Percentiles rank a stretch among this genome's conserved stretches.
Evolutionary conservation across 2,113 vertebrate species (phyloP).

Genomic region (Deroptyus accipitrinus): DNA sequence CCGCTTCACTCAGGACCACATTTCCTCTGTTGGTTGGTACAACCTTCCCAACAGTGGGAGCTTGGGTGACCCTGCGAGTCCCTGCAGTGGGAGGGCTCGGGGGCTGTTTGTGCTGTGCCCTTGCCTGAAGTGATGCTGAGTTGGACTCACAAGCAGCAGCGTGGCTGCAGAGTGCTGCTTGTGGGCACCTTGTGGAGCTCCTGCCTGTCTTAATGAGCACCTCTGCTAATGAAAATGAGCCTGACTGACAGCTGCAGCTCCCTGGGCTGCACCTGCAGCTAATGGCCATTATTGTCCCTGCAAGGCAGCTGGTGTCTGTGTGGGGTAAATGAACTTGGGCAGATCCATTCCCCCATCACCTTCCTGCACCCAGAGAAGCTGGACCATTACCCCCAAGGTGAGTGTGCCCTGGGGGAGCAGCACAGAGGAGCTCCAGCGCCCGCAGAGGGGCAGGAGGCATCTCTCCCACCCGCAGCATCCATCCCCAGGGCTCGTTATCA

Average conservation of each 20-base stretch:
- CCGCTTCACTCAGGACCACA: background rate
- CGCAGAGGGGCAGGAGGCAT: rapidly evolving
- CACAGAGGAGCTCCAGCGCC: background rate
- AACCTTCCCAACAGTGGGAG: rapidly evolving
- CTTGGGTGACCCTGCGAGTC: rapidly evolving
- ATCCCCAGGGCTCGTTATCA: background rate
- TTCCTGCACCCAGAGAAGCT: background rate
- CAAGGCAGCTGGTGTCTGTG: rapidly evolving
- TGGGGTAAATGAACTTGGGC: rapidly evolving
- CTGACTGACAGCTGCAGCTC: rapidly evolving
- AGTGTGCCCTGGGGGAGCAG: background rate
- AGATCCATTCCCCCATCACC: rapidly evolving
- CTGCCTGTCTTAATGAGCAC: background rate
- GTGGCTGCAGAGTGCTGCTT: background rate
- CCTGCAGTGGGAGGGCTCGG: rapidly evolving
- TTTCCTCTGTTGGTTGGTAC: rapidly evolving
- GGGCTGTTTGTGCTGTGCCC: background rate
- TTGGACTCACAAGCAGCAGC: background rate
- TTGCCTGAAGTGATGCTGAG: rapidly evolving
- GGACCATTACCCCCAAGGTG: background rate
- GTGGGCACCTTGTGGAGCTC: no score
- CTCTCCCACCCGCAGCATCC: background rate
- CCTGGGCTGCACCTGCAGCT: background rate
- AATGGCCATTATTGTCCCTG: rapidly evolving
- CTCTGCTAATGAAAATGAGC: background rate